Evolutionary conservation across 2,888 invertebrate genomes (phyloP), one percentile per base, ranked within the genome.

Genomic region (Sesia apiformis): DNA sequence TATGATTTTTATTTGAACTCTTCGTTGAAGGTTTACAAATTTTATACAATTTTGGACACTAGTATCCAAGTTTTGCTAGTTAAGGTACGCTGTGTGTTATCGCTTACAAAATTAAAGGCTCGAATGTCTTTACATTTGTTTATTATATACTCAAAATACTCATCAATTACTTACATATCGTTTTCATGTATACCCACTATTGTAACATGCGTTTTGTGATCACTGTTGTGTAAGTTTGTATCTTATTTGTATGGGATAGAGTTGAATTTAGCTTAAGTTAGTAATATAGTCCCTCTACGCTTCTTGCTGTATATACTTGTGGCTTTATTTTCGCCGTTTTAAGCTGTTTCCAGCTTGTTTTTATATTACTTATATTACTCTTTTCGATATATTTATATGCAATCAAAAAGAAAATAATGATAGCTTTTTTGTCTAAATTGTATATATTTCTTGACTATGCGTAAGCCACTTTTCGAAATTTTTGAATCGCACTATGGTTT

Each of bases 141-240:
- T 77, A 69, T 75, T 69, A 62, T 75, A 75, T 64, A 69, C 65
- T 60, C 74, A 70, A 46, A 38, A 78, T 81, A 84, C 79, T 84
- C 82, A 82, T 82, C 78, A 84, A 84, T 84, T 82, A 83, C 62
- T 75, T 66, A 80, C 81, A 84, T 85, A 86, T 85, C 80, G 75
- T 78, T 86, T 75, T 67, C 58, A 59, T 66, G 52, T 54, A 65
- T 66, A 69, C 67, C 69, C 55, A 72, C 82, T 82, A 65, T 69
- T 69, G 73, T 76, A 70, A 66, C 65, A 69, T 65, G 69, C 70
- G 73, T 78, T 75, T 76, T 79, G 81, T 82, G 81, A 82, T 81
- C 70, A 74, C 65, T 71, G 69, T 79, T 75, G 66, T 74, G 65
- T 75, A 72, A 76, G 72, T 68, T 75, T 67, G 66, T 70, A 72